phyloP scores from a whole-genome alignment of 2,888 invertebrate genomes.

The Bruchidius siliquastri region DNA sequence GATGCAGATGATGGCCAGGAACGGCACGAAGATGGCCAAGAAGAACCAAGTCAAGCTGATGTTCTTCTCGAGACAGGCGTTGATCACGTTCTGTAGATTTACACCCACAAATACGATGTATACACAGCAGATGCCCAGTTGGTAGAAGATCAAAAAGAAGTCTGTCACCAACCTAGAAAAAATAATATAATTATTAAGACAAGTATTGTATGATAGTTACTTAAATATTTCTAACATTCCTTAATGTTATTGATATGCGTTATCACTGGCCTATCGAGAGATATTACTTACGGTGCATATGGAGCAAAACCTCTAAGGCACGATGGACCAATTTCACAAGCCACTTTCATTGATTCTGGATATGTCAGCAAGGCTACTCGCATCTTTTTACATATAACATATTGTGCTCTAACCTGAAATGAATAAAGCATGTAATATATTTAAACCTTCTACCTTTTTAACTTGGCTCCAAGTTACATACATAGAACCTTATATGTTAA shows the following conservation, averaged over 20 bases:
- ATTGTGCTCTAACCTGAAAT: slow-evolving; percentile 53
- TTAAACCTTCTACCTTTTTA: not conserved
- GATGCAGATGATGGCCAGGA: slow-evolving; percentile 77
- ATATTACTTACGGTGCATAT: slow-evolving; percentile 43
- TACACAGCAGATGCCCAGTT: slow-evolving; percentile 84
- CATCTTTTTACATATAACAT: slow-evolving; percentile 59
- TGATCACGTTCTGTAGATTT: slow-evolving; percentile 40
- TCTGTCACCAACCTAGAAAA: slow-evolving; percentile 56
- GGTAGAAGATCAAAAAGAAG: slow-evolving; percentile 72
- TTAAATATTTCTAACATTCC: no score
- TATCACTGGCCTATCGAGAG: no score
- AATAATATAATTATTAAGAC: no score
- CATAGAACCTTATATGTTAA: no score
- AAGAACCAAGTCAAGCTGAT: slow-evolving; percentile 34
- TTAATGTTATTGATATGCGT: no score
- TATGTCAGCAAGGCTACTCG: slow-evolving; percentile 75
- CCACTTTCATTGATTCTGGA: slow-evolving; percentile 76
- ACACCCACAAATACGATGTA: slow-evolving; percentile 56
- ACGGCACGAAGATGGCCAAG: slow-evolving; percentile 50
- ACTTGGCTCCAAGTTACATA: not conserved
- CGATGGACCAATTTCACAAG: slow-evolving; percentile 70
- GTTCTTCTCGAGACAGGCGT: slow-evolving; percentile 29
- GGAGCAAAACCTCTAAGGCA: slow-evolving; percentile 57
- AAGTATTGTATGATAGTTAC: no score
- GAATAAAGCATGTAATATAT: not conserved